These are phyloP conservation scores for Euproctis similis DNA, from an alignment of 2,888 invertebrate genomes.

Conservation along the genomic window DNA sequence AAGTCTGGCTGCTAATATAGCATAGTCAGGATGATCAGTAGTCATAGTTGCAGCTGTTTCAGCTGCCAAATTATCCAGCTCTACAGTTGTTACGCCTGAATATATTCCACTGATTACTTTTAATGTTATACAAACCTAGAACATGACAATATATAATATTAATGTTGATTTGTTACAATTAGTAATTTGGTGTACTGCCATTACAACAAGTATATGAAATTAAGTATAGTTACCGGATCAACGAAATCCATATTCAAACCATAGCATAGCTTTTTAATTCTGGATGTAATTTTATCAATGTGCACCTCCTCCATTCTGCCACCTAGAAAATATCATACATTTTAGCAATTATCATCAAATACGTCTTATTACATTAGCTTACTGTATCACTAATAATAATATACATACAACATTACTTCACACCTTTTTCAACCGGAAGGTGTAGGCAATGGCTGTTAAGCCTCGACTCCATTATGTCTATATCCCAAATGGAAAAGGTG, in stretches of 20 bases:
- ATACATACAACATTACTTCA: too few relatives aligned
- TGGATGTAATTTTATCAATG: conserved; percentile 98
- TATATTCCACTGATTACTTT: conserved; percentile 97
- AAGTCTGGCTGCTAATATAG: conserved; percentile 89
- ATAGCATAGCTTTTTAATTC: conserved; percentile 96
- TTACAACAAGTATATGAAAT: neutral
- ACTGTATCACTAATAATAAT: too few relatives aligned
- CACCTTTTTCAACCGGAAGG: too few relatives aligned
- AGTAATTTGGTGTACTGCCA: neutral
- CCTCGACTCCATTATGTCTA: too few relatives aligned
- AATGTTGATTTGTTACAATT: neutral
- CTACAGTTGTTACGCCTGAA: conserved; percentile 96
- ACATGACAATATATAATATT: too few relatives aligned
- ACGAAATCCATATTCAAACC: conserved; percentile 96
- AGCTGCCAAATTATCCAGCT: conserved; percentile 97
- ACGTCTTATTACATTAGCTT: too few relatives aligned
- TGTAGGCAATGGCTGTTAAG: too few relatives aligned
- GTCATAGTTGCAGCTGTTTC: conserved; percentile 99
- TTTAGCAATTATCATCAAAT: too few relatives aligned
- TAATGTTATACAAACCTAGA: conserved; percentile 85
- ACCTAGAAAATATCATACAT: conserved; percentile 81
- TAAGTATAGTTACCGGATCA: conserved; percentile 85
- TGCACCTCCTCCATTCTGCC: conserved; percentile 94
- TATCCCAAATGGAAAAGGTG: too few relatives aligned
- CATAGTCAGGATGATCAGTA: conserved; percentile 98